Evolutionary conservation across 2,797 vertebrate genomes (phyloP).

Genomic region (Brotula barbata): DNA sequence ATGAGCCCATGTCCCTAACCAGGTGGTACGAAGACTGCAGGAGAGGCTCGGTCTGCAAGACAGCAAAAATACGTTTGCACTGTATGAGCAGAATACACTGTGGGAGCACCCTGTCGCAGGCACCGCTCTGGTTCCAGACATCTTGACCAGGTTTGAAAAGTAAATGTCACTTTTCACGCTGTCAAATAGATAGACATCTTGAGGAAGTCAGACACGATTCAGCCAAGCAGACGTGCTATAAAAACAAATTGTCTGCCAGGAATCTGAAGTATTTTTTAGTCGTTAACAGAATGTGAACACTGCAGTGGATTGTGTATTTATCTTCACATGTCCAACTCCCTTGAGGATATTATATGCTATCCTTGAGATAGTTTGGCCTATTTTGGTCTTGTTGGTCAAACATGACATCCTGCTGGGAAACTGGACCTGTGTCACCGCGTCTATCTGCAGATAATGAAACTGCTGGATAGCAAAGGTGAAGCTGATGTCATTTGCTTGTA

Average conservation of each 20-base stretch:
- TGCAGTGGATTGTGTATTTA: constrained; percentile 43
- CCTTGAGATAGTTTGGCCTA: constrained; percentile 54
- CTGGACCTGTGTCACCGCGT: constrained; percentile 42
- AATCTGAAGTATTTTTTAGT: constrained; percentile 47
- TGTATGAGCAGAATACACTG: constrained; percentile 87
- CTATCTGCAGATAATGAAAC: constrained; percentile 38
- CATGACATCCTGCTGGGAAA: constrained; percentile 50
- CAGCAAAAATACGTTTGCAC: constrained; percentile 89
- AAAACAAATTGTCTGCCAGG: constrained; percentile 36
- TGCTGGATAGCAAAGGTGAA: constrained; percentile 44
- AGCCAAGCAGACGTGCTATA: constrained; percentile 23
- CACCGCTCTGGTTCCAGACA: constrained; percentile 86
- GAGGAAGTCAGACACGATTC: background rate
- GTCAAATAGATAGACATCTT: constrained; percentile 43
- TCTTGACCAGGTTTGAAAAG: constrained; percentile 93
- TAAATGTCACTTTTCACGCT: constrained; percentile 55
- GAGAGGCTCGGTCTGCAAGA: constrained; percentile 87
- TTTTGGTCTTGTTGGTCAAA: constrained; percentile 55
- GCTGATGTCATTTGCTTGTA: constrained; percentile 64
- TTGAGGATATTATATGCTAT: constrained; percentile 37
- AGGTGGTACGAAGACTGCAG: constrained; percentile 90
- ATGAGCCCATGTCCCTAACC: constrained; percentile 2
- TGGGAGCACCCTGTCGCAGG: constrained; percentile 86
- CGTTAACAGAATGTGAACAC: constrained; percentile 23
- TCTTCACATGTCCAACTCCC: constrained; percentile 31